Percentiles rank a stretch among this genome's conserved stretches.
These are phyloP conservation scores for Berghia stephanieae DNA, from an alignment of 1,140 invertebrate species.

Conservation along the genomic window DNA sequence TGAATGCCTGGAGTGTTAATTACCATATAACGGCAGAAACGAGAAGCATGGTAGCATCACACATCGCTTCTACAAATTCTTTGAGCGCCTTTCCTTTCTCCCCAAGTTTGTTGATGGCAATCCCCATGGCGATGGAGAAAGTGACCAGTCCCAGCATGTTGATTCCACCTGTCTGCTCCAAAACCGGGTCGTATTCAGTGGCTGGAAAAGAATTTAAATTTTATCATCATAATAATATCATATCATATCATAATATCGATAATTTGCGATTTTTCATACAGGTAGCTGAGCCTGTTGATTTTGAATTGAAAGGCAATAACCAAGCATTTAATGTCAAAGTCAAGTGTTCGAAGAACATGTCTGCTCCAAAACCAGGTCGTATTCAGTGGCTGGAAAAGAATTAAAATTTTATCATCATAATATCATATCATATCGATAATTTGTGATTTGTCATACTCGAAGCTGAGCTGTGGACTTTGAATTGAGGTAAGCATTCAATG, in stretches of 20 bases:
- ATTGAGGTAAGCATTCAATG: too few relatives aligned
- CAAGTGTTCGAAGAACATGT: too few relatives aligned
- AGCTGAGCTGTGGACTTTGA: too few relatives aligned
- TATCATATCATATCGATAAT: not conserved
- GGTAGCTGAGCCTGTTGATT: too few relatives aligned
- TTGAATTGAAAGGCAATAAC: too few relatives aligned
- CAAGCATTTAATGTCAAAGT: too few relatives aligned
- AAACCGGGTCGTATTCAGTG: slow-evolving; percentile 36
- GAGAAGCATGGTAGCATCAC: slow-evolving; percentile 67
- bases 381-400: not conserved
- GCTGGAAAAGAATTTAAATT: not conserved
- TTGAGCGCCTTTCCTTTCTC: slow-evolving; percentile 66
- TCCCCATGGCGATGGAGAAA: slow-evolving; percentile 69
- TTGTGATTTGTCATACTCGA: too few relatives aligned
- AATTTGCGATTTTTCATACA: too few relatives aligned
- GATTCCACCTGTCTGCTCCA: slow-evolving; percentile 50
- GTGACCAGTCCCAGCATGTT: slow-evolving; percentile 69
- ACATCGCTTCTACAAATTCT: slow-evolving; percentile 67
- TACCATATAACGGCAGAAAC: slow-evolving; percentile 65
- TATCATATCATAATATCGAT: not conserved
- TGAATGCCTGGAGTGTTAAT: slow-evolving; percentile 21
- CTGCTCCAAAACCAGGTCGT: slow-evolving; percentile 38
- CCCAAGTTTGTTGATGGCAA: slow-evolving; percentile 65
- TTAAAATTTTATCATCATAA: not conserved
- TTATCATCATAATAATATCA: not conserved